Conservation (phyloP, 2,113 vertebrate genomes). For the Sapayoa aenigma region DNA sequence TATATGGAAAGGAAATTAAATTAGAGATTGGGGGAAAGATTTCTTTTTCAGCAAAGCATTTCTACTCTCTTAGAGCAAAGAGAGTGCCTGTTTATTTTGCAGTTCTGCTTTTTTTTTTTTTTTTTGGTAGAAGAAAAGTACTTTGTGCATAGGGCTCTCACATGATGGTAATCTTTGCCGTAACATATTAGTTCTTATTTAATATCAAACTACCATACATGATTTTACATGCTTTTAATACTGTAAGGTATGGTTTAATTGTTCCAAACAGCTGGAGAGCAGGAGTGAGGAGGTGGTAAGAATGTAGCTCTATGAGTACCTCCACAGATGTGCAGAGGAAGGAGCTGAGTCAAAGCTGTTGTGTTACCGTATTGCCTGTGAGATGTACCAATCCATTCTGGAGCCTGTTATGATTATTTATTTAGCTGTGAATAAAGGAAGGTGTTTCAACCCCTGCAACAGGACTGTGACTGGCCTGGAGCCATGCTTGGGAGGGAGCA, state of each 20-base stretch:
- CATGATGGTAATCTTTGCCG: background rate
- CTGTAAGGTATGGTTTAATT: background rate
- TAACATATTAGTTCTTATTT: slow-evolving; percentile 11
- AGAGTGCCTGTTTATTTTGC: background rate
- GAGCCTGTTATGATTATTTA: background rate
- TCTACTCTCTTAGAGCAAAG: background rate
- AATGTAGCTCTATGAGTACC: background rate
- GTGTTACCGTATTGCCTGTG: background rate
- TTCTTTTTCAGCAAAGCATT: background rate
- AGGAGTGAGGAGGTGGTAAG: background rate
- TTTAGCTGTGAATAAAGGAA: background rate
- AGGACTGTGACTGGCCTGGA: background rate
- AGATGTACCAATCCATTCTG: background rate
- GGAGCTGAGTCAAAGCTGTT: background rate
- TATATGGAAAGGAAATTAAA: background rate
- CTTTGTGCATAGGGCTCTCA: background rate
- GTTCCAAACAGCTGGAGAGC: background rate
- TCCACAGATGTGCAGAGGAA: rapidly evolving
- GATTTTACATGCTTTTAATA: background rate
- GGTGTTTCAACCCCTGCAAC: background rate
- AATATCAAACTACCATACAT: background rate
- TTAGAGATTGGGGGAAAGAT: background rate
- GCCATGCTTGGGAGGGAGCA: background rate
- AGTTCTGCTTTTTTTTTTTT: background rate
- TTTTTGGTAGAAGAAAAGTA: background rate